phyloP scores from a whole-genome alignment of 2,797 vertebrate species.

The Myiotriccus ornatus region DNA sequence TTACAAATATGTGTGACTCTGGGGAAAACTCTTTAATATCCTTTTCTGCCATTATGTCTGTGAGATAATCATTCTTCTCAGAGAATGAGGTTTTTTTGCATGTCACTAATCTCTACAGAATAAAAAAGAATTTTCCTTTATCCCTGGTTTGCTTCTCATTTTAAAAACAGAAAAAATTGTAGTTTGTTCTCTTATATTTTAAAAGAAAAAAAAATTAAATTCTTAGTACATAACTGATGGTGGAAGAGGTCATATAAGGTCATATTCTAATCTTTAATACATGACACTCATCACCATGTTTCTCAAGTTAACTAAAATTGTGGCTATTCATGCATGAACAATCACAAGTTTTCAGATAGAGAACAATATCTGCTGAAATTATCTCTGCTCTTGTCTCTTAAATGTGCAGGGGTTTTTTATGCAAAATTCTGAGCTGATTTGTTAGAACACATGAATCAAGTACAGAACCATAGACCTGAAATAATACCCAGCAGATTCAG shows the following conservation, averaged over 20 bases:
- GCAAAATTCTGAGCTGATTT: not conserved
- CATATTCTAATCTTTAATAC: conserved; percentile 25
- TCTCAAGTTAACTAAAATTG: conserved; percentile 31
- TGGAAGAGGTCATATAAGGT: not conserved
- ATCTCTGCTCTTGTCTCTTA: not conserved
- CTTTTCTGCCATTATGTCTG: not conserved
- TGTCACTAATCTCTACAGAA: not conserved
- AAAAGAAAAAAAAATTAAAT: conserved; percentile 16
- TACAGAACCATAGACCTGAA: not conserved
- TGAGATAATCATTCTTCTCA: not conserved
- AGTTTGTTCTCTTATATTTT: not conserved
- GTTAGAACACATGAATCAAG: conserved; percentile 17
- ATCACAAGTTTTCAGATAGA: not conserved
- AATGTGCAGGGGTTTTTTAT: not conserved
- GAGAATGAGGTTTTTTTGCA: not conserved
- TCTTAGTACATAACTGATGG: not conserved
- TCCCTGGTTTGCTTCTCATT: not conserved
- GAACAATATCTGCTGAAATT: not conserved
- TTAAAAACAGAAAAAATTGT: not conserved
- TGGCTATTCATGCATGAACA: conserved; percentile 3
- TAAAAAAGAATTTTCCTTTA: not conserved
- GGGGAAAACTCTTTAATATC: conserved; percentile 28
- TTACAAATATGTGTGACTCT: conserved; percentile 28
- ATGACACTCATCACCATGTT: not conserved
- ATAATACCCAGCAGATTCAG: not conserved